Percentiles rank a stretch among this genome's conserved stretches.
Evolutionary conservation across 2,113 vertebrate species (phyloP).

Genomic region (Phycodurus eques): DNA sequence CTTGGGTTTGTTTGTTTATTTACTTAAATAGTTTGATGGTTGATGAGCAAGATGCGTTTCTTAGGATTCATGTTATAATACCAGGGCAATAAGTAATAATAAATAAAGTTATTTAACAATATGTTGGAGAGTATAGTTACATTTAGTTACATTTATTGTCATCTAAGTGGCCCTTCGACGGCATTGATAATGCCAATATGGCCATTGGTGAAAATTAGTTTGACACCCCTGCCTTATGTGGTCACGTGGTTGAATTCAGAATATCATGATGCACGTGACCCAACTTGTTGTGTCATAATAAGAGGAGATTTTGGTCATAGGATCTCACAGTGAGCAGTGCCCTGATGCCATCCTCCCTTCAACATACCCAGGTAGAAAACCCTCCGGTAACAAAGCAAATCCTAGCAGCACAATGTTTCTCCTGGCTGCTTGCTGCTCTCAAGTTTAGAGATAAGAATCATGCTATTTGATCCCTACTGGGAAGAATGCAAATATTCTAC

Average conservation of each 20-base stretch:
- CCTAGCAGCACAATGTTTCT: conserved; percentile 55
- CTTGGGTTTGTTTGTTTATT: neutral
- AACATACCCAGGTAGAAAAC: conserved; percentile 46
- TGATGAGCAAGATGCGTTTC: no score
- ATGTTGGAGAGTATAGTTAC: no score
- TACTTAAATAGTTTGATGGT: no score
- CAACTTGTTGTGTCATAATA: conserved; percentile 34
- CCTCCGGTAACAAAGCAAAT: conserved; percentile 69
- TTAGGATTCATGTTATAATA: no score
- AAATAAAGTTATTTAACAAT: no score
- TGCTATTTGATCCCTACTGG: neutral
- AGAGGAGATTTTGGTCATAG: conserved; percentile 47
- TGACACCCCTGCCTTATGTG: neutral
- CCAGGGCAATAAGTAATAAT: no score
- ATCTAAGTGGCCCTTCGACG: no score
- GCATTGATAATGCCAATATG: no score
- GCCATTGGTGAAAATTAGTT: no score
- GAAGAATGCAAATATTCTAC: neutral
- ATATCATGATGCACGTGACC: conserved; percentile 35
- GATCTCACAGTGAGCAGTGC: conserved; percentile 37
- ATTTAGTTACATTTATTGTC: no score
- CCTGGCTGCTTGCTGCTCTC: conserved; percentile 24
- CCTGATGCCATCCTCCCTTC: conserved; percentile 39
- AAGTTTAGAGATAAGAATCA: neutral
- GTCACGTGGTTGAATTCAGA: conserved; percentile 15